Evolutionary conservation across 2,888 invertebrate species (phyloP).

Genomic region (Trachelus tabidus): DNA sequence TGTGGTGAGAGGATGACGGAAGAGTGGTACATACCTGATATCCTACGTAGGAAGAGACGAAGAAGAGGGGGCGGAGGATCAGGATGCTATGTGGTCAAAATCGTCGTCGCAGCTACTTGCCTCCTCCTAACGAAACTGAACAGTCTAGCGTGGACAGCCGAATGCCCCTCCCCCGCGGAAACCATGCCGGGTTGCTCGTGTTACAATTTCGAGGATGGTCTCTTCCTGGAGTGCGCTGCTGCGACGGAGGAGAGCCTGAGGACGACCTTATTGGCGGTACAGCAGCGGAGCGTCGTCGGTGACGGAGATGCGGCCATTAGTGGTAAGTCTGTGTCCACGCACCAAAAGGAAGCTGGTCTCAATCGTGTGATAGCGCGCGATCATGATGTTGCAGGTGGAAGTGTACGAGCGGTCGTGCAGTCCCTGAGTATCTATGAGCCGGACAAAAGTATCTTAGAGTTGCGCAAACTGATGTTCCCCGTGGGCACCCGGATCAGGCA

Average conservation of each 20-base stretch:
- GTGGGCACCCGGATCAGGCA: conserved; percentile 67
- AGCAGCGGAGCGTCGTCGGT: conserved; percentile 60
- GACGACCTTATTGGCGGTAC: conserved; percentile 78
- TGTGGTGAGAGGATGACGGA: too few species aligned
- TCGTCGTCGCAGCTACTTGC: neutral
- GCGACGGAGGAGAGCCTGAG: conserved; percentile 81
- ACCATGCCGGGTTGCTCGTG: conserved; percentile 82
- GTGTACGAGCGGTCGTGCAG: conserved; percentile 65
- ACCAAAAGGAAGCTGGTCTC: too few species aligned
- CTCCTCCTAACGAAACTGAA: neutral
- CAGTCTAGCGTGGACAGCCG: conserved; percentile 45
- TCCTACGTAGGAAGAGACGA: conserved; percentile 14
- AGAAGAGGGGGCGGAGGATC: conserved; percentile 4
- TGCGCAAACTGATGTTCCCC: conserved; percentile 66
- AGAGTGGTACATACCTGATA: too few species aligned
- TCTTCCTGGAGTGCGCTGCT: conserved; percentile 89
- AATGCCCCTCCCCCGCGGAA: conserved; percentile 56
- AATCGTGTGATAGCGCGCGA: too few species aligned
- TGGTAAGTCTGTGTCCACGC: conserved; percentile 64
- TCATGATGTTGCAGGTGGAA: too few species aligned
- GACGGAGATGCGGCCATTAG: conserved; percentile 78
- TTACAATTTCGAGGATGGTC: conserved; percentile 91
- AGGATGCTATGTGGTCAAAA: conserved; percentile 10
- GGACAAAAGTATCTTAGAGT: conserved; percentile 66
- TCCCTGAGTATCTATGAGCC: conserved; percentile 71